These are phyloP conservation scores for Ectemnius lituratus DNA, from an alignment of 2,888 invertebrate genomes.

Conservation along the genomic window DNA sequence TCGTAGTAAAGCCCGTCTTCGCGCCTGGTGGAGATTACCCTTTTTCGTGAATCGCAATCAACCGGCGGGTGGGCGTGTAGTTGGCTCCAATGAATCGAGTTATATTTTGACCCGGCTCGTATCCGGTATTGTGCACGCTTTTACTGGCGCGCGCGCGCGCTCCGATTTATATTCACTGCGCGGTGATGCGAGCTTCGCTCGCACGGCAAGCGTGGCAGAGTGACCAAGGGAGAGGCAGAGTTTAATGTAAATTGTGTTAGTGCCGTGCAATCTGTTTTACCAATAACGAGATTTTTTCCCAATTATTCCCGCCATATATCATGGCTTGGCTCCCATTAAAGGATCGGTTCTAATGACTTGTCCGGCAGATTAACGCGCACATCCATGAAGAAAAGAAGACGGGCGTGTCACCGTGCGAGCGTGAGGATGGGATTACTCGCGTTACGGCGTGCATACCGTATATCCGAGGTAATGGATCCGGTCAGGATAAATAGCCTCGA, in stretches of 20 bases:
- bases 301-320: slow-evolving; percentile 36
- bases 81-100: neutral
- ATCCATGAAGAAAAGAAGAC: slow-evolving; percentile 25
- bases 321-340: slow-evolving; percentile 35
- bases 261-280: slow-evolving; percentile 1
- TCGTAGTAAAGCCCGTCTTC: neutral
- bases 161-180: neutral
- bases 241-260: slow-evolving; percentile 37
- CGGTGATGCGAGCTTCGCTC: neutral
- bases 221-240: neutral
- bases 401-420: slow-evolving; percentile 31
- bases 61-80: neutral
- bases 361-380: slow-evolving; percentile 16
- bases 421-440: slow-evolving; percentile 51
- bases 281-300: slow-evolving; percentile 32
- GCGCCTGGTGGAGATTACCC: neutral
- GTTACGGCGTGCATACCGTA: slow-evolving; percentile 47
- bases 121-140: neutral
- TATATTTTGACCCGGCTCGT: neutral
- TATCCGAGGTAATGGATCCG: slow-evolving; percentile 56
- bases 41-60: neutral
- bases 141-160: neutral
- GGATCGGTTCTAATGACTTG: slow-evolving; percentile 40
- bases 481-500: slow-evolving; percentile 57
- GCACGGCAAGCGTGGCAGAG: slow-evolving; percentile 19